Base-by-base conservation (phyloP, 2,888 invertebrate genomes). In the Abrostola tripartita region DNA sequence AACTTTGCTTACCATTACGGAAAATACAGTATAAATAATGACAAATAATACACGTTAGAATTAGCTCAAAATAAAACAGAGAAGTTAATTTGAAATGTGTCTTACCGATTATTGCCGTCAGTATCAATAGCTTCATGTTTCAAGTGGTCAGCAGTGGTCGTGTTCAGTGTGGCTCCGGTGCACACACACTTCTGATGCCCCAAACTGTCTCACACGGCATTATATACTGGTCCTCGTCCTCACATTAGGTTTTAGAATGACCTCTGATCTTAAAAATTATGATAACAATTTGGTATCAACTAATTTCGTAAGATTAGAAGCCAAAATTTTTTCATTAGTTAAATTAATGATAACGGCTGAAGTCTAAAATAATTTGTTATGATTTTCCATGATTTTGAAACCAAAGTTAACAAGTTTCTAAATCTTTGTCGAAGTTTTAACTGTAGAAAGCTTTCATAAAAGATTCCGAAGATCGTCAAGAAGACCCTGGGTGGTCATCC, bases 41-140 rank as follows among this genome's bases (percentile, higher is more conserved):
- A 24, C 4, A 24, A 4, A 24, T 24, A 1, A 24, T 2, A 24
- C 24, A 24, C n/a, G n/a, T 24, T 4, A 24, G 1, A 24, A 24
- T 24, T 24, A 24, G 24, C 4, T 4, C 24, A 24, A 24, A 24
- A 24, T 65, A 36, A 52, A 24, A 36, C 8, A 12, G 12, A 8
- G 5, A 4, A 47, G 24, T 24, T 0, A 47, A 47, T 47, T 24
- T 9, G 9, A 37, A 55, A 40, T 64, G 61, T 53, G 11, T 85
- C 91, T 92, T 40, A 92, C 93, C 92, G 69, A 92, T 79, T 58
- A 92, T 59, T 78, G 90, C 91, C 88, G 91, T 87, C 64, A 92
- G 71, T 61, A 91, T 81, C 73, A 91, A 71, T 70, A 91, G 66
- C 86, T 90, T 92, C 92, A 93, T 93, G 11, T 50, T 37, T 62